A percentile compares a stretch with the other conserved stretches of the same genome.
Conservation (phyloP, 2,113 vertebrate genomes). For the Nycticorax nycticorax region DNA sequence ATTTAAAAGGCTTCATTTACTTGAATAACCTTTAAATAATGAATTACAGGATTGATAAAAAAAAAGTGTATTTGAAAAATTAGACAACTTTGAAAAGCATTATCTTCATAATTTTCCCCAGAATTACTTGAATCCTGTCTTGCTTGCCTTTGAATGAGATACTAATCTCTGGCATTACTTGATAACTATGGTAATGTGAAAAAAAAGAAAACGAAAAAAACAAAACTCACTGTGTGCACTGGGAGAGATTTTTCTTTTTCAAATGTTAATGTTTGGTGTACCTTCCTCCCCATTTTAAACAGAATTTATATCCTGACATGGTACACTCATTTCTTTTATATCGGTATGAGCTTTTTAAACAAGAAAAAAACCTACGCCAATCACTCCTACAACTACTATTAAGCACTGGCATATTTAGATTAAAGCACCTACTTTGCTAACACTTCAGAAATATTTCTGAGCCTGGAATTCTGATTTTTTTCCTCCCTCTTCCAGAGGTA, state of each 20-base stretch:
- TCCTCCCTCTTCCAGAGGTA: neutral
- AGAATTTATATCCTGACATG: neutral
- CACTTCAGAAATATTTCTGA: neutral
- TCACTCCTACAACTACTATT: neutral
- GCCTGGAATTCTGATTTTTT: neutral
- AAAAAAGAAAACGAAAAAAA: neutral
- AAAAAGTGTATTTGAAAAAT: neutral
- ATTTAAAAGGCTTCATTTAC: neutral
- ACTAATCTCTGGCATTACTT: neutral
- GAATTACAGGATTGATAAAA: neutral
- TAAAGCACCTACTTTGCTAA: neutral
- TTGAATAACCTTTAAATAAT: neutral
- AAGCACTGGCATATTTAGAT: neutral
- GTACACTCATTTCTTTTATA: neutral
- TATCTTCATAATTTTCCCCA: neutral
- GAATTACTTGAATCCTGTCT: neutral
- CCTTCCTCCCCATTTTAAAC: neutral
- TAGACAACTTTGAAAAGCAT: neutral
- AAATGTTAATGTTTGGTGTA: neutral
- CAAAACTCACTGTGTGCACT: neutral
- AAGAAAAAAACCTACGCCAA: neutral
- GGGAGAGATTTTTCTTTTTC: neutral
- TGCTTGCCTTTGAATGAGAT: neutral
- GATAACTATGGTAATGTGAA: neutral
- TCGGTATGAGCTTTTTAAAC: neutral